Evolutionary conservation across 2,797 vertebrate species (phyloP).

Genomic region (Syngnathus rostellatus): DNA sequence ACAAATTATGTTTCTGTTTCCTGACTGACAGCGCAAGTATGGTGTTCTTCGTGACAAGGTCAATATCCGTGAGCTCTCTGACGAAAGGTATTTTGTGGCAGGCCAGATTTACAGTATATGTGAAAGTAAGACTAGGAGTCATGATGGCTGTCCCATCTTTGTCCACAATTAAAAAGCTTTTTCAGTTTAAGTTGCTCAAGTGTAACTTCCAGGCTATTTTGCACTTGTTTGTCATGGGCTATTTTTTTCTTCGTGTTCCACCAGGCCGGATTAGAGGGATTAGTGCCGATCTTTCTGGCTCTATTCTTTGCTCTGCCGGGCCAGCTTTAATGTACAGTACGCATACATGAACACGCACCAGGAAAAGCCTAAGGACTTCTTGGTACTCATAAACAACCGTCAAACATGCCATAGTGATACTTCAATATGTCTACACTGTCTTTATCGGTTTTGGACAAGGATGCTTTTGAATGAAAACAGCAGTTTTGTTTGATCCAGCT

Average conservation of each 20-base stretch:
- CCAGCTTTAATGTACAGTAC: slow-evolving; percentile 18
- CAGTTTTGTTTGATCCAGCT: slow-evolving; percentile 25
- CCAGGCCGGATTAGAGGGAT: slow-evolving; percentile 56
- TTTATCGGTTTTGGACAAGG: background rate
- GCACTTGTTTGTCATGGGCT: slow-evolving; percentile 32
- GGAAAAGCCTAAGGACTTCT: background rate
- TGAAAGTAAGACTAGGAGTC: background rate
- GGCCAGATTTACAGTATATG: background rate
- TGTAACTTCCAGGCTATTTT: slow-evolving; percentile 26
- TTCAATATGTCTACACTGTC: background rate
- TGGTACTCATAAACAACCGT: background rate
- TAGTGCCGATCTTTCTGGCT: slow-evolving; percentile 34
- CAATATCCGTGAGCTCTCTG: background rate
- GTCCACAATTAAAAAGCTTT: background rate
- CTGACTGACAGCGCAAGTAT: background rate
- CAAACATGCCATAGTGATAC: background rate
- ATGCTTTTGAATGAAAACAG: slow-evolving; percentile 9
- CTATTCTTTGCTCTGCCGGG: slow-evolving; percentile 10
- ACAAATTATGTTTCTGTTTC: background rate
- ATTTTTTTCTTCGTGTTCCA: slow-evolving; percentile 45
- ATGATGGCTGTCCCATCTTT: background rate
- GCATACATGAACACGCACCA: background rate
- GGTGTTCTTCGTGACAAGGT: background rate
- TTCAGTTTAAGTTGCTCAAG: slow-evolving; percentile 3
- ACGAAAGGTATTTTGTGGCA: background rate